A percentile compares a stretch with the other conserved stretches of the same genome.
phyloP scores from a whole-genome alignment of 2,113 vertebrate species.

The Takifugu flavidus region DNA sequence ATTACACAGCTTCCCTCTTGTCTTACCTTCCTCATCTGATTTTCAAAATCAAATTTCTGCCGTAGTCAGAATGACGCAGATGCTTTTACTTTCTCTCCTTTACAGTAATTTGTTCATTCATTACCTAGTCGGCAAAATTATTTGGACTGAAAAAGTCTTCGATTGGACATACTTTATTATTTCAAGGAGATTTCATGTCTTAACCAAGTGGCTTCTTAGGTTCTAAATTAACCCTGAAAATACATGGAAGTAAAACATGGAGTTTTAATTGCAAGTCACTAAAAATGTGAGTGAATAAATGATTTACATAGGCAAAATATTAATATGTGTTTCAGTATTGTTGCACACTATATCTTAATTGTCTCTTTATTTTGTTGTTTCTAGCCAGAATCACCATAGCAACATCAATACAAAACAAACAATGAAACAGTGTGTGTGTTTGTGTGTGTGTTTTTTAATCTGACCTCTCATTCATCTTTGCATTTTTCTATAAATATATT shows the following conservation, averaged over 20 bases:
- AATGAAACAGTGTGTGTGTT: conserved; percentile 26
- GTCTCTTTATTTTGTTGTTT: conserved; percentile 30
- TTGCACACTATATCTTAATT: background rate
- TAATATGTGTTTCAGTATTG: background rate
- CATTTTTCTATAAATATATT: no score
- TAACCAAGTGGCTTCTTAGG: no score
- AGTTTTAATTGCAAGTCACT: no score
- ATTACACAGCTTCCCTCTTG: background rate
- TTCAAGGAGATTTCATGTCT: no score
- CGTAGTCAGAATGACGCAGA: background rate
- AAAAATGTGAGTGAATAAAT: no score
- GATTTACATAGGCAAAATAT: no score
- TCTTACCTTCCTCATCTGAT: background rate
- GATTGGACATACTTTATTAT: no score
- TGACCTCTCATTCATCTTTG: conserved; percentile 8
- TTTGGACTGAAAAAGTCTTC: no score
- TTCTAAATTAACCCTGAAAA: no score
- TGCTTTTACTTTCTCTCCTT: background rate
- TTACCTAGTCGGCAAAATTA: background rate
- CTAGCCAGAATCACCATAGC: conserved; percentile 19
- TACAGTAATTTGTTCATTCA: background rate
- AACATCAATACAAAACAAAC: conserved; percentile 54
- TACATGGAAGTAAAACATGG: no score
- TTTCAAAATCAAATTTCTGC: background rate
- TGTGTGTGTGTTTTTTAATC: conserved; percentile 32